Evolutionary conservation across 2,888 invertebrate genomes (phyloP), one percentile per base, ranked within the genome.

Genomic region (Sphaeridia pumilis): DNA sequence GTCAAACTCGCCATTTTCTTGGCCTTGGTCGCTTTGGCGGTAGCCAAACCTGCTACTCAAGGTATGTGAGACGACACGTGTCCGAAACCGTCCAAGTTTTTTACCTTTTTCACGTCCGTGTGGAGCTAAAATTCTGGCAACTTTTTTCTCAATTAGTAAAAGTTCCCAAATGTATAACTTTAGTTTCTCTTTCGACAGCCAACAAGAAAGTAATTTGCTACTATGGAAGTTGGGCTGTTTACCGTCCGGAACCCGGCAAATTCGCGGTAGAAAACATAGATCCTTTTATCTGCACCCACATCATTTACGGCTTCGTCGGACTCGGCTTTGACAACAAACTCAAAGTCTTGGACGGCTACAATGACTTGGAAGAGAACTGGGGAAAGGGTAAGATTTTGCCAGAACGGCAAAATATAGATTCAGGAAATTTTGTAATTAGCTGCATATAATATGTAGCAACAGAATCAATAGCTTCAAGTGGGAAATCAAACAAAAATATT

Each of bases 171-270:
- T n/a, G n/a, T n/a, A n/a, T n/a, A n/a, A n/a, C n/a, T n/a, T n/a
- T n/a, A n/a, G n/a, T n/a, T n/a, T n/a, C n/a, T n/a, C n/a, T n/a
- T n/a, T n/a, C n/a, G n/a, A n/a, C 38, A 38, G 38, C 36, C 21
- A 26, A 25, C 1, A 59, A 78, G 58, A 71, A 76, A 56, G 71
- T 85, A 0, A 74, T 84, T 0, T 86, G 87, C 65, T 87, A 87
- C 69, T 82, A 79, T 60, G 83, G 84, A 2, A 79, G 81, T 12
- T 87, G 87, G 87, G 76, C 86, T 0, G 77, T 77, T 0, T 84
- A 85, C 65, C 76, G 86, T 31, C 69, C 67, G 0, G 78, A 76
- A 0, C 66, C 71, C 44, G 86, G 85, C 0, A 75, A 79, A 67
- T 85, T 81, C 63, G 74, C 78, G 7, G 78, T 84, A 10, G 73